A percentile compares a stretch with the other conserved stretches of the same genome.
phyloP scores from a whole-genome alignment of 2,888 invertebrate species.

The Encarsia formosa region DNA sequence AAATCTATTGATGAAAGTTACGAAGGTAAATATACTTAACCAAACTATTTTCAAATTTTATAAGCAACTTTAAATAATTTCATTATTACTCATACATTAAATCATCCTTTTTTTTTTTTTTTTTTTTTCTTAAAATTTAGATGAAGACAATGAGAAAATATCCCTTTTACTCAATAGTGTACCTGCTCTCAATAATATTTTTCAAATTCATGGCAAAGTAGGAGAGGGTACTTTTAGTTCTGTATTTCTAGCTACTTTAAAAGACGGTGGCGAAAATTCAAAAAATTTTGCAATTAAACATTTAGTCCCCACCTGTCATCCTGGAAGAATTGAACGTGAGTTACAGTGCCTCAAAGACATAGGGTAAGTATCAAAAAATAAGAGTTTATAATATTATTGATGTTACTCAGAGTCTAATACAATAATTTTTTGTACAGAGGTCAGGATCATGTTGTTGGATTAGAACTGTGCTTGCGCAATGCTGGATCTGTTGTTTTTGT shows the following conservation, averaged over 20 bases:
- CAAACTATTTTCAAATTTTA: slow-evolving; percentile 9
- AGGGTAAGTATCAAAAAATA: slow-evolving; percentile 56
- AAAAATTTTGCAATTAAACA: slow-evolving; percentile 79
- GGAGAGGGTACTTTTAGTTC: slow-evolving; percentile 86
- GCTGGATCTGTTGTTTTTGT: slow-evolving; percentile 79
- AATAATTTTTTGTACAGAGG: slow-evolving; percentile 72
- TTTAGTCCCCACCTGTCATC: slow-evolving; percentile 82
- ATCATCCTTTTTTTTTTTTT: neutral
- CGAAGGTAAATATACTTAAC: slow-evolving; percentile 18
- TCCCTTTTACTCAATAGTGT: slow-evolving; percentile 52
- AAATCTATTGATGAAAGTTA: slow-evolving; percentile 12
- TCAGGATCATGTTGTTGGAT: slow-evolving; percentile 73
- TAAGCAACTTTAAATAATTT: neutral
- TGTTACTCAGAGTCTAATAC: no score
- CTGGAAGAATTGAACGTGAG: slow-evolving; percentile 76
- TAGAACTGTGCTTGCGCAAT: slow-evolving; percentile 72
- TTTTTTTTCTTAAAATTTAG: no score
- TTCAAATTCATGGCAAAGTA: slow-evolving; percentile 67
- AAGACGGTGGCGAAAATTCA: slow-evolving; percentile 50
- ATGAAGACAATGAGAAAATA: slow-evolving; percentile 4
- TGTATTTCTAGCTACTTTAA: slow-evolving; percentile 73
- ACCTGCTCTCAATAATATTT: slow-evolving; percentile 62
- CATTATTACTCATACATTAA: slow-evolving; percentile 7
- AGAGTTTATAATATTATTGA: neutral
- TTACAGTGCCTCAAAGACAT: slow-evolving; percentile 73